These are phyloP conservation scores for Gandaritis pyraliata DNA, from an alignment of 2,888 invertebrate genomes.

Conservation along the genomic window DNA sequence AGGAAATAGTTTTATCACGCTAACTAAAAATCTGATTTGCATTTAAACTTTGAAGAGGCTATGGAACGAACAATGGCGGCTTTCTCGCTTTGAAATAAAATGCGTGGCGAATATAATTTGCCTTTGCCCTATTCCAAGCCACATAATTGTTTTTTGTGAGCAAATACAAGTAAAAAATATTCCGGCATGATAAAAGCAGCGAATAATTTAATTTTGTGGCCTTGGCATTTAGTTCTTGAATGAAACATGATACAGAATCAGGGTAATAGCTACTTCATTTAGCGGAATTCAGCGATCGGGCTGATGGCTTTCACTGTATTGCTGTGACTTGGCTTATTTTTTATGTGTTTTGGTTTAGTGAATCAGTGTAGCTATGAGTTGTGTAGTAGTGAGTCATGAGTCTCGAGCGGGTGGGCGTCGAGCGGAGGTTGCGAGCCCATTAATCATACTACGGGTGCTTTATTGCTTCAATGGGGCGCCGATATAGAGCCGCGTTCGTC, in stretches of 20 bases:
- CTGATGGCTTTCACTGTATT: constrained; percentile 23
- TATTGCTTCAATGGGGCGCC: constrained; percentile 74
- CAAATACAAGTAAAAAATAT: constrained; percentile 33
- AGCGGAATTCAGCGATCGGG: constrained; percentile 19
- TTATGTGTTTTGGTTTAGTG: constrained; percentile 31
- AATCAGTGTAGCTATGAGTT: constrained; percentile 40
- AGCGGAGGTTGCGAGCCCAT: constrained; percentile 64
- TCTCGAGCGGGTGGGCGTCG: constrained; percentile 63
- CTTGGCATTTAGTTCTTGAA: constrained; percentile 40
- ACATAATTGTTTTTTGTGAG: constrained; percentile 28
- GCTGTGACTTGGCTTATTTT: constrained; percentile 32
- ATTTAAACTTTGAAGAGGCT: constrained; percentile 10
- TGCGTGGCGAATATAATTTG: constrained; percentile 25
- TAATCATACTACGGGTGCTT: constrained; percentile 75
- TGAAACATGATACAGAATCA: constrained; percentile 36
- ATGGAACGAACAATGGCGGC: constrained; percentile 5
- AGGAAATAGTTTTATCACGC: no score
- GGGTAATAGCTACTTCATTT: constrained; percentile 31
- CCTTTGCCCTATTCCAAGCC: constrained; percentile 22
- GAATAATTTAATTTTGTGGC: constrained; percentile 34
- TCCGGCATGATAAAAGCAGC: constrained; percentile 21
- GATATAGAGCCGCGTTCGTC: constrained; percentile 58
- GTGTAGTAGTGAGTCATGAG: constrained; percentile 54
- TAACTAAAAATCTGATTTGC: neutral
- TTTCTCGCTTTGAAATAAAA: constrained; percentile 16